A percentile compares a stretch with the other conserved stretches of the same genome.
These are phyloP conservation scores for Leptinotarsa rubiginosa DNA, from an alignment of 2,888 invertebrate genomes.

Conservation along the genomic window DNA sequence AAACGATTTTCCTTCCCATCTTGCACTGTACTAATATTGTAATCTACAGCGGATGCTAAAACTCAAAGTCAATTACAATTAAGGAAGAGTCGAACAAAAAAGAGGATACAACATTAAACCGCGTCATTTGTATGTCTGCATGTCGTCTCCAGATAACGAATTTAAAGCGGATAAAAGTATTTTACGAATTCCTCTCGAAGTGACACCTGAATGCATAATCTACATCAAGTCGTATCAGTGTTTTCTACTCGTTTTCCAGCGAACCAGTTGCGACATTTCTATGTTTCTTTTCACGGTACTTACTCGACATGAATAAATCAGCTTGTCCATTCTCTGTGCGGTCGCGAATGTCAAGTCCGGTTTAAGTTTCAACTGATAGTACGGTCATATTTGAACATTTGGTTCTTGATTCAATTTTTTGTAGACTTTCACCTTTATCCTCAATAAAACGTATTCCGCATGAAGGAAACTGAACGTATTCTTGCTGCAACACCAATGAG, in stretches of 20 bases:
- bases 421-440: no score
- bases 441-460: no score
- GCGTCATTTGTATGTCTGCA: conserved; percentile 40
- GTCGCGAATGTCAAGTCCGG: conserved; percentile 32
- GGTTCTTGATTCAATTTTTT: no score
- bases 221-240: conserved; percentile 43
- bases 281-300: conserved; percentile 46
- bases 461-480: no score
- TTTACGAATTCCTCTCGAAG: conserved; percentile 38
- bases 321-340: conserved; percentile 33
- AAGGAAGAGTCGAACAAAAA: conserved; percentile 14
- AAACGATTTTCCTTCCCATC: no score
- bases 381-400: background rate
- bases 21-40: background rate
- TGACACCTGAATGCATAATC: conserved; percentile 52
- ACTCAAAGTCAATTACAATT: conserved; percentile 12
- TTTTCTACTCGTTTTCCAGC: conserved; percentile 37
- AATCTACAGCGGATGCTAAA: background rate
- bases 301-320: conserved; percentile 41
- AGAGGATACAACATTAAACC: background rate
- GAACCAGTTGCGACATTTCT: conserved; percentile 36
- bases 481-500: no score
- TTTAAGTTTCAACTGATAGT: conserved; percentile 33
- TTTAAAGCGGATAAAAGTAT: conserved; percentile 37
- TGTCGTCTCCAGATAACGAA: conserved; percentile 32